These are phyloP conservation scores for Drosophila stalkeri DNA, from an alignment of 2,888 invertebrate species.

Conservation along the genomic window DNA sequence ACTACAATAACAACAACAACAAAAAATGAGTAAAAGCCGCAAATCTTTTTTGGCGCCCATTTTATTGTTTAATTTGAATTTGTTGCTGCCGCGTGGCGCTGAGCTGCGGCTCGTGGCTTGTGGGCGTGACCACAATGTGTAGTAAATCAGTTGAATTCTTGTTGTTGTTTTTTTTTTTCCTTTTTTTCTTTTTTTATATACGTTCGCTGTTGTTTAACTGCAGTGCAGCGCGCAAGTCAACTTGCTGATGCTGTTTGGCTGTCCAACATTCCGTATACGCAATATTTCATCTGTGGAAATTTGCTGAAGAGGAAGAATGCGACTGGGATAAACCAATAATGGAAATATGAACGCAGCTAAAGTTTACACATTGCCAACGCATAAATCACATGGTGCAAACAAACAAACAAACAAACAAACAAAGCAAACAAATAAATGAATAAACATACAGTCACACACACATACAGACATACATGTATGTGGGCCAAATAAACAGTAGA, in stretches of 20 bases:
- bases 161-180: neutral
- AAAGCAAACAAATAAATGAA: slow-evolving; percentile 31
- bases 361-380: slow-evolving; percentile 63
- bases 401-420: slow-evolving; percentile 40
- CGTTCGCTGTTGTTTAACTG: slow-evolving; percentile 15
- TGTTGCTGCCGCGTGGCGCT: slow-evolving; percentile 22
- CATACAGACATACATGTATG: neutral
- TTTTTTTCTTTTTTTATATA: neutral
- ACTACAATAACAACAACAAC: neutral
- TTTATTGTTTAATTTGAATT: slow-evolving; percentile 75
- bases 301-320: neutral
- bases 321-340: slow-evolving; percentile 35
- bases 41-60: slow-evolving; percentile 47
- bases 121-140: slow-evolving; percentile 27
- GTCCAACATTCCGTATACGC: slow-evolving; percentile 53
- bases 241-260: slow-evolving; percentile 12
- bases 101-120: neutral
- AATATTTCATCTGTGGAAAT: slow-evolving; percentile 18
- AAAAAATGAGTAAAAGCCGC: slow-evolving; percentile 37
- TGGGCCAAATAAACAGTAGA: slow-evolving; percentile 8
- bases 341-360: slow-evolving; percentile 56
- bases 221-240: slow-evolving; percentile 19
- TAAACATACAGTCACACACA: neutral
- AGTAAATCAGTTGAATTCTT: slow-evolving; percentile 44
- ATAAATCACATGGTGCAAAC: slow-evolving; percentile 63